A percentile compares a stretch with the other conserved stretches of the same genome.
phyloP scores from a whole-genome alignment of 2,888 invertebrate genomes.

The Cosmorhoe ocellata region DNA sequence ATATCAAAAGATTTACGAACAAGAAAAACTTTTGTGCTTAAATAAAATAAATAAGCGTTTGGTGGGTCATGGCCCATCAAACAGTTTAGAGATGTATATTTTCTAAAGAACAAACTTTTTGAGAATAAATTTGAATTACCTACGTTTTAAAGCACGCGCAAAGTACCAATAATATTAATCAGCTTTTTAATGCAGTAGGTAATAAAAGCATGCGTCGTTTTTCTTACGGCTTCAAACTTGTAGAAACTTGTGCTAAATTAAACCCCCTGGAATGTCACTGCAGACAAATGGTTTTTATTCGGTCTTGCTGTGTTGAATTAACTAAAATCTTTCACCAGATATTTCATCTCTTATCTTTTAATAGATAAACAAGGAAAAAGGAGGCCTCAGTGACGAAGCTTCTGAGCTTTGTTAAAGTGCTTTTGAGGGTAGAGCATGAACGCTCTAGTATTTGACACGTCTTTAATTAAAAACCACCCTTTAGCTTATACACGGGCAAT shows the following conservation, averaged over 20 bases:
- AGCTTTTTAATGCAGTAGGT: too few species aligned
- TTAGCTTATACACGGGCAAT: constrained; percentile 2
- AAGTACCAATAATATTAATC: too few species aligned
- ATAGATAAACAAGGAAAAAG: constrained; percentile 33
- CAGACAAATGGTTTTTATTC: too few species aligned
- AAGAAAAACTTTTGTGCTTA: constrained; percentile 22
- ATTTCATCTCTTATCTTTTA: constrained; percentile 29
- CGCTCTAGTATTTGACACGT: constrained; percentile 29
- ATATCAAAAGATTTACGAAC: constrained; percentile 27
- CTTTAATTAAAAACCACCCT: constrained; percentile 30
- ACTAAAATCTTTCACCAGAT: background rate
- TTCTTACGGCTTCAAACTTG: too few species aligned
- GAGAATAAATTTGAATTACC: too few species aligned
- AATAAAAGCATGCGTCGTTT: too few species aligned
- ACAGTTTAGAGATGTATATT: background rate
- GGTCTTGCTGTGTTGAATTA: background rate
- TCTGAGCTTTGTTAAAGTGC: constrained; percentile 28
- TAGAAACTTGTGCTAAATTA: too few species aligned
- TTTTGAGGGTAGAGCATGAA: constrained; percentile 22
- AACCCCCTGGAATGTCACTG: too few species aligned
- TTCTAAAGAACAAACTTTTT: too few species aligned
- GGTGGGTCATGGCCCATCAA: background rate
- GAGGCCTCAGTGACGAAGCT: constrained; percentile 28
- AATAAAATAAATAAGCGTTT: constrained; percentile 2
- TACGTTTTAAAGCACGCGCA: too few species aligned